A percentile compares a stretch with the other conserved stretches of the same genome.
Conservation (phyloP, 2,888 invertebrate species). For the Tupiocoris notatus region DNA sequence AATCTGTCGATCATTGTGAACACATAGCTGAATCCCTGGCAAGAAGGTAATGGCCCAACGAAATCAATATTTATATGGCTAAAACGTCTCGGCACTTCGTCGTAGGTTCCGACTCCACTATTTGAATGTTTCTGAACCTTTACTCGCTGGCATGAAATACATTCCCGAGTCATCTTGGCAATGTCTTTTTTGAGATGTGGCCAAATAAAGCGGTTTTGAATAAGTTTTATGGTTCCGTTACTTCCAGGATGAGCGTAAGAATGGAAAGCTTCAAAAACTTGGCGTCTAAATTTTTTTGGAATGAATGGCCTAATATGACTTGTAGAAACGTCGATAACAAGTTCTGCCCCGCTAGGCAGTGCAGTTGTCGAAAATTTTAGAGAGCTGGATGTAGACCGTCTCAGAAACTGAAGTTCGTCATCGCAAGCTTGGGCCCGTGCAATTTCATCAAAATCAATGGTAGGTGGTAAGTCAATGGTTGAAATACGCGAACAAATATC, state of each 20-base stretch:
- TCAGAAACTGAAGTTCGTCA: neutral
- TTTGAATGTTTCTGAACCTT: constrained; percentile 7
- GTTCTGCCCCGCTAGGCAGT: neutral
- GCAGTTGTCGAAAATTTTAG: neutral
- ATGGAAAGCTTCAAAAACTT: neutral
- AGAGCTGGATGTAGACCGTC: neutral
- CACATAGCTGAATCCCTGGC: neutral
- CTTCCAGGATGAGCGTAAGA: neutral
- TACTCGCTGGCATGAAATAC: neutral
- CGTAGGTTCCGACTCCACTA: constrained; percentile 4
- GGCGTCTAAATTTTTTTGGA: neutral
- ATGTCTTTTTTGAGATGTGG: neutral
- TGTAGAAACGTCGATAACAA: neutral
- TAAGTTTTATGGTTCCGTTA: neutral
- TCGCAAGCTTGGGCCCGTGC: neutral
- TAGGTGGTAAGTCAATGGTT: neutral
- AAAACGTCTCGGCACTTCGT: constrained; percentile 29
- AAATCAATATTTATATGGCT: constrained; percentile 44
- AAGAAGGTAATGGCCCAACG: neutral
- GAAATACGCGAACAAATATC: constrained; percentile 50
- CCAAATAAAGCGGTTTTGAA: constrained; percentile 13
- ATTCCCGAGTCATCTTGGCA: constrained; percentile 13
- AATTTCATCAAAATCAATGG: neutral
- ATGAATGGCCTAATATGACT: constrained; percentile 7
- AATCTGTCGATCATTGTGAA: neutral